phyloP scores from a whole-genome alignment of 92 coral and sea anemone species.

The Siderastrea radians region DNA sequence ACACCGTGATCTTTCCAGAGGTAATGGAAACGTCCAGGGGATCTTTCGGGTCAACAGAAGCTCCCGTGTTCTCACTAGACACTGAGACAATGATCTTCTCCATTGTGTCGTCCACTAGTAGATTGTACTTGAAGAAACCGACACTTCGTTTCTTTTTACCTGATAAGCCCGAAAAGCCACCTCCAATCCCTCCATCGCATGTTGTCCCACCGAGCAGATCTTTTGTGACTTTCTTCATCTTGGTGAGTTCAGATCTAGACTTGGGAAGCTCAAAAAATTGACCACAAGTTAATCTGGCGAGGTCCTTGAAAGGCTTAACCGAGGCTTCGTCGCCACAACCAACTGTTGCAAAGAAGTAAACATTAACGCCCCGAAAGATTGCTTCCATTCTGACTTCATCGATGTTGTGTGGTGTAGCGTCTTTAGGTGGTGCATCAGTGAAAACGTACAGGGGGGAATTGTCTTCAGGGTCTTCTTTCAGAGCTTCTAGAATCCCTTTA shows the following conservation, averaged over 20 bases:
- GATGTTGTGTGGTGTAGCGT: slow-evolving; percentile 35
- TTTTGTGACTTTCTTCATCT: neutral
- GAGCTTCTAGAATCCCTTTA: slow-evolving; percentile 77
- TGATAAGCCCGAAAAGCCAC: neutral
- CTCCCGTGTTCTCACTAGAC: slow-evolving; percentile 31
- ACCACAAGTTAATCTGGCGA: slow-evolving; percentile 79
- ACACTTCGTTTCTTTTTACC: slow-evolving; percentile 27
- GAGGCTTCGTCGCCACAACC: neutral
- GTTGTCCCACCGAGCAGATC: slow-evolving; percentile 57
- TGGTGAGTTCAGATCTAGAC: slow-evolving; percentile 17
- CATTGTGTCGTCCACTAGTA: slow-evolving; percentile 72
- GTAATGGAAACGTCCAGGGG: slow-evolving; percentile 25
- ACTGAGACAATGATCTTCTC: slow-evolving; percentile 64
- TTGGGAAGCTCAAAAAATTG: slow-evolving; percentile 46
- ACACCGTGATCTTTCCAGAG: slow-evolving; percentile 40
- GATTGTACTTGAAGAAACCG: neutral
- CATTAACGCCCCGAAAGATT: slow-evolving; percentile 8
- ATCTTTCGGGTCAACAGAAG: slow-evolving; percentile 45
- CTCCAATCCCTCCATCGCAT: slow-evolving; percentile 40
- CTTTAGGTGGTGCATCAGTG: slow-evolving; percentile 91
- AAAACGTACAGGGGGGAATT: slow-evolving; percentile 88
- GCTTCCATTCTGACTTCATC: slow-evolving; percentile 25
- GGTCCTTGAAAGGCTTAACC: slow-evolving; percentile 26
- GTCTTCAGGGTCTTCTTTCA: slow-evolving; percentile 28
- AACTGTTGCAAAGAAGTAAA: slow-evolving; percentile 68